Base-by-base conservation (phyloP, 2,888 invertebrate species). In the Mactromeris polynyma region DNA sequence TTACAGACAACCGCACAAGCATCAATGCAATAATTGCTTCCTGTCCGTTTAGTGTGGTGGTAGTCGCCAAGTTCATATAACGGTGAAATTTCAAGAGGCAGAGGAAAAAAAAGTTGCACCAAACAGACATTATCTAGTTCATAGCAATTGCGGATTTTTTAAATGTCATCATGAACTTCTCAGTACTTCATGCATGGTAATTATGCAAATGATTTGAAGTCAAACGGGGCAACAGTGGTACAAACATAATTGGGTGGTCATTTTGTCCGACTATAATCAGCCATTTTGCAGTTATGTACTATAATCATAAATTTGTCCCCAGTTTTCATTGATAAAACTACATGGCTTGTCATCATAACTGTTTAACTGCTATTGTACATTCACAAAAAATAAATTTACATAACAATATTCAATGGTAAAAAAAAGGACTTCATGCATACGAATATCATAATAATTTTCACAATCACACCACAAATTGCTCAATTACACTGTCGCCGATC, bases 141-240 rank as follows among this genome's bases (percentile, higher is more conserved):
- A 64, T 64, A 64, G 26, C n/a, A 64, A 0, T 26, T 26, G 58
- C n/a, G n/a, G 58, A 14, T 9, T 6, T 58, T n/a, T 19, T 58
- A 58, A 58, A 58, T 64, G 58, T 64, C 58, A 64, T n/a, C 26
- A 26, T 64, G 58, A 4, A 9, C 9, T 26, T 11, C 11, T 26
- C 21, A 64, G 2, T 64, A 26, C 26, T 64, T 64, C n/a, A 26
- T 1, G 26, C 11, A 2, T 26, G 26, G 11, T 64, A 64, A 26
- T 64, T 64, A 64, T 64, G 58, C 58, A n/a, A 64, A 64, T 64
- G 58, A 26, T 64, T 64, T 64, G 26, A 64, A 64, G 26, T 64
- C n/a, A n/a, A 64, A 64, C n/a, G 3, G n/a, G 58, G 26, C 26
- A 26, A 64, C n/a, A 64, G 11, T 26, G 26, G 58, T n/a, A 64